Percentiles rank a stretch among this genome's conserved stretches.
Evolutionary conservation across 2,113 vertebrate species (phyloP).

Genomic region (Lagopus leucura): DNA sequence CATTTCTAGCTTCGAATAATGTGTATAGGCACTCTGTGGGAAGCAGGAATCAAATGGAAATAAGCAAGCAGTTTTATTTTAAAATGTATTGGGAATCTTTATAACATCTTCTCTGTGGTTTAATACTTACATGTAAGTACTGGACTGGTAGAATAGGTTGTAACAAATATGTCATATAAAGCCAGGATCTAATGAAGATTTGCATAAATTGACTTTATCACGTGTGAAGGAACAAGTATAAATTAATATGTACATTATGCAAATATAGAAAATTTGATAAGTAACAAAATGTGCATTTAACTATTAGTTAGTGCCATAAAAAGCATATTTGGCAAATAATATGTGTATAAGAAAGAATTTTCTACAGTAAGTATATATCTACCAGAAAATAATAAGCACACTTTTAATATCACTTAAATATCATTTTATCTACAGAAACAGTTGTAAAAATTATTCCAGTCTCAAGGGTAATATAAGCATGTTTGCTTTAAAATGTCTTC

Average conservation of each 20-base stretch:
- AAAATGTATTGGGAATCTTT: not conserved
- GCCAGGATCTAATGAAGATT: conserved; percentile 1
- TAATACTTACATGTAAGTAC: not conserved
- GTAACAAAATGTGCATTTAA: not conserved
- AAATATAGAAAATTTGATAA: not conserved
- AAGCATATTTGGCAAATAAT: not conserved
- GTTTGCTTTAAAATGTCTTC: not conserved
- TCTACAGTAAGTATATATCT: not conserved
- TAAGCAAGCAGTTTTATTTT: not conserved
- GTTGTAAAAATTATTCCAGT: not conserved
- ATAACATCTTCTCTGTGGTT: not conserved
- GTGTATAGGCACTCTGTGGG: not conserved
- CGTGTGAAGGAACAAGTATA: not conserved
- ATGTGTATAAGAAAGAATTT: not conserved
- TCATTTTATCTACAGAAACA: not conserved
- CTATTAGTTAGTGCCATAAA: not conserved
- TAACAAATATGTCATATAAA: not conserved
- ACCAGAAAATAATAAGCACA: not conserved
- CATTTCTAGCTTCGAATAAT: not conserved
- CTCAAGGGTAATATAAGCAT: not conserved
- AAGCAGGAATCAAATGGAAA: not conserved
- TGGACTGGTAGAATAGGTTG: not conserved
- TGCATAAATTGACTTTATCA: not conserved
- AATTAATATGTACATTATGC: not conserved
- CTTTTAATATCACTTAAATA: not conserved